Conservation (phyloP, 2,888 invertebrate species). For the Eristalis arbustorum region DNA sequence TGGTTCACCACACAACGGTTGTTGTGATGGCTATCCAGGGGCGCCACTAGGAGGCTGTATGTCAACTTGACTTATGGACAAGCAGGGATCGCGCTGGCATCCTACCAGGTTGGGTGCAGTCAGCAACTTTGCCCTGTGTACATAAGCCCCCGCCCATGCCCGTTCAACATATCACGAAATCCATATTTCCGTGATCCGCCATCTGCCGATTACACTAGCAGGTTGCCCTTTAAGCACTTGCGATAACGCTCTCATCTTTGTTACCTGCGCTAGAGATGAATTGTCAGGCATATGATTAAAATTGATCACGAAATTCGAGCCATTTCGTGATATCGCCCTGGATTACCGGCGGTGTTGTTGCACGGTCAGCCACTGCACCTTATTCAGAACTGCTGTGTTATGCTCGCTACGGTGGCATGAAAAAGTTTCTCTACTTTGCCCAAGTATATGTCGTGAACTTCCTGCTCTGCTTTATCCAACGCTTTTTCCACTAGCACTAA, state of each 20-base stretch:
- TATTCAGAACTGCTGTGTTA: no score
- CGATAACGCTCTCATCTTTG: neutral
- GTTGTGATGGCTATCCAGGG: no score
- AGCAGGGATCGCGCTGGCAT: no score
- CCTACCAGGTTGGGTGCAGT: no score
- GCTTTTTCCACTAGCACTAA: slow-evolving; percentile 13
- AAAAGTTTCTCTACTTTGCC: no score
- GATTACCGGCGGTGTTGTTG: neutral
- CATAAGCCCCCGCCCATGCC: no score
- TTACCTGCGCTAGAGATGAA: neutral
- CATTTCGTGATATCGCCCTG: slow-evolving; percentile 19
- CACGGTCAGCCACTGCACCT: no score
- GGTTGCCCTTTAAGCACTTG: neutral
- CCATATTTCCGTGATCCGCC: slow-evolving; percentile 8
- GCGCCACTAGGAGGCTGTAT: no score
- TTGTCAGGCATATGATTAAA: slow-evolving; percentile 5
- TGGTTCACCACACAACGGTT: no score
- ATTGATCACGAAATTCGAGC: slow-evolving; percentile 10
- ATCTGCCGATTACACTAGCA: neutral
- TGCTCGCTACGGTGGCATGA: no score
- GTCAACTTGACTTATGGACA: no score
- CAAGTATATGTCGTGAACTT: neutral
- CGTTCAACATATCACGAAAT: neutral
- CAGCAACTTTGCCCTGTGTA: no score
- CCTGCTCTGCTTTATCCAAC: neutral